phyloP scores from a whole-genome alignment of 1,140 invertebrate genomes.

The Matsumurasca onukii region DNA sequence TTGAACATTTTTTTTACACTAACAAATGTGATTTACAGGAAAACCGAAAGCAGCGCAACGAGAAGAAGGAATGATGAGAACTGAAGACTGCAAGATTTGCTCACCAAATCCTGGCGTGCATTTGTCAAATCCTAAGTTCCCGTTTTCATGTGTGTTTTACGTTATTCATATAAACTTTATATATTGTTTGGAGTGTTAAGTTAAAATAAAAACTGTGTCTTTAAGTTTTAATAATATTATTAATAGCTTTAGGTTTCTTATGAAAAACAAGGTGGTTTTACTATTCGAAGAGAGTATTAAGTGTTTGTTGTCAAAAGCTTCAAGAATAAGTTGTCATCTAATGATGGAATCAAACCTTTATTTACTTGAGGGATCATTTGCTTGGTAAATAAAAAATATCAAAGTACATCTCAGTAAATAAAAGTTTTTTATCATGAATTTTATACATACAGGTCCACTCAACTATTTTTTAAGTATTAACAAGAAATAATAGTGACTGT shows the following conservation, averaged over 20 bases:
- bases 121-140: constrained; percentile 7
- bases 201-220: not conserved
- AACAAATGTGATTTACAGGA: not conserved
- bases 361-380: too few relatives aligned
- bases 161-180: not conserved
- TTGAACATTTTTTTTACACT: not conserved
- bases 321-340: too few relatives aligned
- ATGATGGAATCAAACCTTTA: too few relatives aligned
- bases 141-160: not conserved
- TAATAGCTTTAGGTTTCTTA: not conserved
- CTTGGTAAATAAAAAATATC: too few relatives aligned
- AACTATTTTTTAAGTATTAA: too few relatives aligned
- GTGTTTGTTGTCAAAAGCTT: too few relatives aligned
- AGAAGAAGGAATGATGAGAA: constrained; percentile 11
- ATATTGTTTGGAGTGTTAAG: not conserved
- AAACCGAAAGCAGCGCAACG: constrained; percentile 13
- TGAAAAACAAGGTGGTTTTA: not conserved
- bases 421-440: too few relatives aligned
- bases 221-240: not conserved
- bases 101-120: not conserved
- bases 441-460: too few relatives aligned
- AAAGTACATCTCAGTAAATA: too few relatives aligned
- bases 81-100: not conserved
- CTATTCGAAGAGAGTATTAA: not conserved
- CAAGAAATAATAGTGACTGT: not conserved